Conservation (phyloP, 2,797 vertebrate genomes). For the Dendrocincla fuliginosa region DNA sequence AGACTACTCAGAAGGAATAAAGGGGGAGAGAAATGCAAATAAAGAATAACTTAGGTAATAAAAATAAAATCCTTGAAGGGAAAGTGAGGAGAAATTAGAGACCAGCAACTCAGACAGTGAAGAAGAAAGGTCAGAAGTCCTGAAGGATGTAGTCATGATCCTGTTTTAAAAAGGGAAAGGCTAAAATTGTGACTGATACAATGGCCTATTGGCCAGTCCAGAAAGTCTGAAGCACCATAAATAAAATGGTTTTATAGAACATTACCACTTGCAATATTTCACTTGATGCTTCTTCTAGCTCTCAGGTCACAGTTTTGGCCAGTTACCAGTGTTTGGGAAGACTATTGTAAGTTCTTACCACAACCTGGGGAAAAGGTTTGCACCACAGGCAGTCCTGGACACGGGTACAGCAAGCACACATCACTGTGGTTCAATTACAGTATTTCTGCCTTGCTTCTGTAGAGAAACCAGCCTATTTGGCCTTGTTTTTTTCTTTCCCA, state of each 20-base stretch:
- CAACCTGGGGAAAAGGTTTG: not conserved
- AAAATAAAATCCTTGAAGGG: not conserved
- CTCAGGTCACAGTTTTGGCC: not conserved
- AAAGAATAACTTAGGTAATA: not conserved
- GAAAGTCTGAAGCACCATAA: not conserved
- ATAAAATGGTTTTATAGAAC: not conserved
- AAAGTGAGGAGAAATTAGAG: not conserved
- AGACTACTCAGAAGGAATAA: not conserved
- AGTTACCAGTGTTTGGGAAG: not conserved
- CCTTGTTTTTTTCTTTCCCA: not conserved
- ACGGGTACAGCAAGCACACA: not conserved
- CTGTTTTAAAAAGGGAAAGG: conserved; percentile 32
- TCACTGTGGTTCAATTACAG: not conserved
- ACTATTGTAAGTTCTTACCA: not conserved
- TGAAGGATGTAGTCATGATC: not conserved
- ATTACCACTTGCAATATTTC: not conserved
- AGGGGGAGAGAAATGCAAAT: not conserved
- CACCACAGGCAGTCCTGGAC: not conserved
- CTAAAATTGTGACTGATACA: conserved; percentile 42
- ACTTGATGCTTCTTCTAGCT: not conserved
- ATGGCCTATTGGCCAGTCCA: not conserved
- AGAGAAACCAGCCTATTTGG: not conserved
- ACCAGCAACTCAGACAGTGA: not conserved
- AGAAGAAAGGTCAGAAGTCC: conserved; percentile 31
- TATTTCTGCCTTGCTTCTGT: not conserved